Evolutionary conservation across 1,140 invertebrate species (phyloP), one percentile per base, ranked within the genome.

Genomic region (Aphaenogaster ashmeadi): DNA sequence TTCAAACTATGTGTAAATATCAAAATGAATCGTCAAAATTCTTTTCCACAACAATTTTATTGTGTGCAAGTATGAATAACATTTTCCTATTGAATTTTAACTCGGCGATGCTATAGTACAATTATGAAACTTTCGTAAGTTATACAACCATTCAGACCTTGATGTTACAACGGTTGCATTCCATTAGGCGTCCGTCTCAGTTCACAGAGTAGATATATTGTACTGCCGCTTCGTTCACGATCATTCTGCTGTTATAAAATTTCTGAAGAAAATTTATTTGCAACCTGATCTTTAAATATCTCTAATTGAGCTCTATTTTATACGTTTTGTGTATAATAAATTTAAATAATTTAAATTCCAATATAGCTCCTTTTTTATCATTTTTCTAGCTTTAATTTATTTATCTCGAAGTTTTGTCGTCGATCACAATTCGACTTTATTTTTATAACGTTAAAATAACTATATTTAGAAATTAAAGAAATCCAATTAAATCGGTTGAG

Each of bases 141-240:
- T 72, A 36, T 47, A 47, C 47, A 72, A 72, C 38, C 21, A 11
- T 21, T 44, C 21, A 72, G 33, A 81, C 79, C 21, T 38, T 72
- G 21, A 33, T 1, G 79, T 72, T 72, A n/a, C 38, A 83, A 72
- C 21, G 79, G 79, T 83, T 83, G 79, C 79, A 44, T 72, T 72
- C 52, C 41, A 60, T 21, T 33, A 72, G 52, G 79, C 79, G 79
- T 36, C 18, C 13, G 44, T 72, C 72, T 44, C 79, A 58, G 15
- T 67, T 72, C 27, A 6, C 27, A 36, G 3, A 41, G 9, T 18
- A 41, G 33, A 44, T 33, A n/a, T 44, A 47, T 13, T 33, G 56
- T 44, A 47, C n/a, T 33, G 56, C 3, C 21, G 44, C 18, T 38
- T 62, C 9, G 7, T 64, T 64, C 13, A 41, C 3, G 8, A 44